Conservation (phyloP, 2,797 vertebrate species). For the Melanotaenia parkinsoni region DNA sequence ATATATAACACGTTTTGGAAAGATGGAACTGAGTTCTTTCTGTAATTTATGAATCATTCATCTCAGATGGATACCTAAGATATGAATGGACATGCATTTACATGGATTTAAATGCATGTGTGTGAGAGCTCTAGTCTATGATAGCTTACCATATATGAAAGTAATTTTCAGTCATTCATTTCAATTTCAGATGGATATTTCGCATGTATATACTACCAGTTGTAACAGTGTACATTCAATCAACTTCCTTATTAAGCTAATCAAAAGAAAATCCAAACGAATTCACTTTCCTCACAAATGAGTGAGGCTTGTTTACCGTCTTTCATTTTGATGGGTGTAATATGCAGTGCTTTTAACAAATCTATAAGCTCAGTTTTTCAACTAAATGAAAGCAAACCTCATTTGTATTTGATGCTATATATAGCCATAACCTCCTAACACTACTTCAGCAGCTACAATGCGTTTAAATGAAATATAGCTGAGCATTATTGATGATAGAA, state of each 20-base stretch:
- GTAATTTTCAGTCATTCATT: constrained; percentile 36
- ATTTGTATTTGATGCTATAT: constrained; percentile 10
- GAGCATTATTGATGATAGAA: constrained; percentile 33
- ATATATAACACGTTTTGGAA: constrained; percentile 13
- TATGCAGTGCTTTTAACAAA: constrained; percentile 42
- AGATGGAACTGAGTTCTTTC: constrained; percentile 15
- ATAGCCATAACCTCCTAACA: neutral
- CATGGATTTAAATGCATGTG: neutral
- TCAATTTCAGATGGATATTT: constrained; percentile 57
- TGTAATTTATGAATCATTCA: constrained; percentile 21
- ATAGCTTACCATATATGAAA: constrained; percentile 51
- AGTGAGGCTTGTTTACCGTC: constrained; percentile 54
- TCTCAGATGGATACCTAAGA: constrained; percentile 1
- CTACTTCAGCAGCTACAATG: constrained; percentile 10
- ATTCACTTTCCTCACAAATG: constrained; percentile 48
- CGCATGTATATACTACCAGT: constrained; percentile 10
- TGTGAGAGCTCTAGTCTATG: constrained; percentile 20
- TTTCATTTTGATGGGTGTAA: constrained; percentile 47
- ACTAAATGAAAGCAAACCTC: constrained; percentile 49
- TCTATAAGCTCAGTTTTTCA: constrained; percentile 29
- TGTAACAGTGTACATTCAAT: constrained; percentile 35
- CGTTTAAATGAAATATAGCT: neutral
- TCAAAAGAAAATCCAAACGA: constrained; percentile 64
- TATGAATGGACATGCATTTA: neutral
- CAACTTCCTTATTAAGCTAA: constrained; percentile 47